Base-by-base conservation (phyloP, 2,888 invertebrate genomes). In the Laspeyria flexula region DNA sequence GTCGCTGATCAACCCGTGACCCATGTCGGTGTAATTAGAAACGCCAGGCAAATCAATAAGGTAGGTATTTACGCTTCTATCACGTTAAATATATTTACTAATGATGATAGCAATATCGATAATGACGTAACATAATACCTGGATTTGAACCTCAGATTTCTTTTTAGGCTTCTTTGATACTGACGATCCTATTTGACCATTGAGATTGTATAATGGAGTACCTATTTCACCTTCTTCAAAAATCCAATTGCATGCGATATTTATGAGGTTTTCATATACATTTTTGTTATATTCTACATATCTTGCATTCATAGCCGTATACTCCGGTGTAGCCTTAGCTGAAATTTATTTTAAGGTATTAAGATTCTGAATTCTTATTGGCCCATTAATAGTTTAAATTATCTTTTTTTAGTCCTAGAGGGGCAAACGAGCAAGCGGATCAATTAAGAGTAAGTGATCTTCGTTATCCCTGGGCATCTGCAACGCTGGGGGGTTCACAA, bases 181-280 rank as follows among this genome's bases (percentile, higher is more conserved):
- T 5, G 69, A 60, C 2, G 81, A 83, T n/a, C 85, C 55, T 1
- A 86, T 11, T 59, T 86, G 85, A 0, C 91, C 91, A 47, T 77
- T 86, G 23, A 90, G 76, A 13, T 77, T 77, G 30, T 74, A 71
- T 12, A 91, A 57, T 6, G 91, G 91, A 21, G 11, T 57, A 4
- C 85, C 88, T 3, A 91, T 5, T 21, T 90, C 90, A 41, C 79
- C 64, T 44, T 83, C 79, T 46, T 88, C 88, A 21, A 85, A 52
- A 11, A 85, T 57, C 91, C 91, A 92, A 60, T 92, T 92, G 58
- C 85, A 88, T 10, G 90, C 86, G 25, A 89, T 82, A 53, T 81
- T 84, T 13, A 90, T 60, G 3, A 92, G 75, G 55, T 43, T 75
- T 2, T 92, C 91, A 43, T 83, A 88, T 2, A 77, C 80, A 41